Evolutionary conservation across 2,888 invertebrate species (phyloP).

Genomic region (Augochlorella aurata): DNA sequence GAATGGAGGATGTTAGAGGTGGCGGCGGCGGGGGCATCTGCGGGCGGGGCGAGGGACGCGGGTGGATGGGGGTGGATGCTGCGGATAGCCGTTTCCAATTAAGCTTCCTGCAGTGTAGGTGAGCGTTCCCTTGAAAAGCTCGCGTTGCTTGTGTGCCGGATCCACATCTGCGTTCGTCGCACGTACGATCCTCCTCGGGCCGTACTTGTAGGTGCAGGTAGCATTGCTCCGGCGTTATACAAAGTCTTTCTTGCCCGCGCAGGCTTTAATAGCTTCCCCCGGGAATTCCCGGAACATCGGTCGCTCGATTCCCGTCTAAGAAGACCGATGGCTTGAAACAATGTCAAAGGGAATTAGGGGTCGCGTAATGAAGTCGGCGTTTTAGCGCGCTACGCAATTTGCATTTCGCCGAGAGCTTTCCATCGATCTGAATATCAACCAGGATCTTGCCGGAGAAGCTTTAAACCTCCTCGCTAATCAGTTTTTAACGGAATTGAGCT

Average conservation of each 20-base stretch:
- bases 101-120: conserved; percentile 47
- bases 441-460: background rate
- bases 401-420: conserved; percentile 42
- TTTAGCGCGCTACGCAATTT: conserved; percentile 38
- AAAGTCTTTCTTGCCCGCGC: conserved; percentile 33
- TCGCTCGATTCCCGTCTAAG: conserved; percentile 47
- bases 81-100: conserved; percentile 64
- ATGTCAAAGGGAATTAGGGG: conserved; percentile 52
- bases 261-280: conserved; percentile 57
- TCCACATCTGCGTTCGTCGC: conserved; percentile 19
- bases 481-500: background rate
- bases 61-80: conserved; percentile 37
- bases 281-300: conserved; percentile 50
- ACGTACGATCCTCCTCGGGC: conserved; percentile 10
- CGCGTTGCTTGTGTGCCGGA: background rate
- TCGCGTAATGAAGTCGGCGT: conserved; percentile 22
- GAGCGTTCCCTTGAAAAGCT: conserved; percentile 17
- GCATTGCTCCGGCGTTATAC: conserved; percentile 14
- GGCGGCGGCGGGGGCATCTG: conserved; percentile 2
- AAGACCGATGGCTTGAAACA: conserved; percentile 57
- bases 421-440: conserved; percentile 40
- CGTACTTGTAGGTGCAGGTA: conserved; percentile 19
- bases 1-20: conserved; percentile 39
- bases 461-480: background rate
- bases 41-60: background rate